Percentiles rank a stretch among this genome's conserved stretches.
These are phyloP conservation scores for Otolemur garnettii DNA, from an alignment of 2,113 vertebrate genomes.

Conservation along the genomic window DNA sequence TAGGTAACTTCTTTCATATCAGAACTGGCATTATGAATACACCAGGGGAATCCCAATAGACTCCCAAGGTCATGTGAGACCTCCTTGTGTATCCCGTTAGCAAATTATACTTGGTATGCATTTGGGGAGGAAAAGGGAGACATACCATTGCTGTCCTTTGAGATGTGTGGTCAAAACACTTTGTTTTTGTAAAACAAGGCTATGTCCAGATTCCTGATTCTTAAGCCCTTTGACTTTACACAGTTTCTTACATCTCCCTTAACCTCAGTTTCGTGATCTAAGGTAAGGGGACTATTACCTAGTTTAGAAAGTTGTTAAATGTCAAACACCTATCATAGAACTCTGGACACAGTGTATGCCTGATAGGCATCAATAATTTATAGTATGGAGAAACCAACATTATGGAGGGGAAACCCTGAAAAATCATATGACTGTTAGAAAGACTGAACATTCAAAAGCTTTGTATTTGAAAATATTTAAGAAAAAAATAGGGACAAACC, in stretches of 20 bases:
- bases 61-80: background rate
- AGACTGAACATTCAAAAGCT: background rate
- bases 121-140: background rate
- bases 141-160: background rate
- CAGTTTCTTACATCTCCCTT: background rate
- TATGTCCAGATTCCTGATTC: background rate
- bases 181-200: background rate
- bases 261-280: background rate
- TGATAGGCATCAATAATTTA: background rate
- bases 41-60: background rate
- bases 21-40: background rate
- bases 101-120: background rate
- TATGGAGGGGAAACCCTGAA: background rate
- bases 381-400: background rate
- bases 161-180: background rate
- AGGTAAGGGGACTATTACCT: background rate
- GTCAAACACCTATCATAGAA: background rate
- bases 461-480: constrained; percentile 50
- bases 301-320: background rate
- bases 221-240: background rate
- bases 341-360: background rate
- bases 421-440: constrained; percentile 2
- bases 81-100: background rate
- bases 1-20: background rate
- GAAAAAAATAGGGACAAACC: background rate